Percentiles rank a stretch among this genome's conserved stretches.
Conservation (phyloP, 2,113 vertebrate genomes). For the Alectura lathami region DNA sequence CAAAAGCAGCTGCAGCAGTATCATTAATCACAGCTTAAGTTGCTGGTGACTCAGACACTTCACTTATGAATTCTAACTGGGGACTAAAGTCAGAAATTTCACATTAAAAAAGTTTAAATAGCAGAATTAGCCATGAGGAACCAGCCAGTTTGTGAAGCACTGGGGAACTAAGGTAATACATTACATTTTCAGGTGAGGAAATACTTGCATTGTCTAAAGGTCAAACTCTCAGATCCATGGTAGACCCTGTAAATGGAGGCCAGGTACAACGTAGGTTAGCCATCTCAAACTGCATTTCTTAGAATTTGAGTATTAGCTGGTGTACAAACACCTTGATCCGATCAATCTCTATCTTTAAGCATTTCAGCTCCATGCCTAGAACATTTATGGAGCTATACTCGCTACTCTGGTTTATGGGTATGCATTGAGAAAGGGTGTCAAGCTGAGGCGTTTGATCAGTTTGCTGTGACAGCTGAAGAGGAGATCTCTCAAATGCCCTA, state of each 20-base stretch:
- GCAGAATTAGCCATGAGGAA: not conserved
- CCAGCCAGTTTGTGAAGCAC: not conserved
- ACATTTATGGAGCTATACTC: constrained; percentile 17
- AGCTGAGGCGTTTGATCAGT: constrained; percentile 2
- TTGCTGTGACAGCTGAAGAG: constrained; percentile 31
- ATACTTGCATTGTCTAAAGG: not conserved
- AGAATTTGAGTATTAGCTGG: not conserved
- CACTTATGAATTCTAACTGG: not conserved
- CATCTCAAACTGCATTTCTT: not conserved
- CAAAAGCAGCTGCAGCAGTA: not conserved
- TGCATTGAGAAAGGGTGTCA: not conserved
- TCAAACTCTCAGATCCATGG: not conserved
- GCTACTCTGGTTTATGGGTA: not conserved
- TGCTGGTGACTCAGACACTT: not conserved
- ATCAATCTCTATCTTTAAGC: not conserved
- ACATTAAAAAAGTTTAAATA: not conserved
- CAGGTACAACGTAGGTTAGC: not conserved
- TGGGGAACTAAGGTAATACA: not conserved
- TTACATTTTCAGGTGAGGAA: not conserved
- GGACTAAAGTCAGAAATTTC: not conserved
- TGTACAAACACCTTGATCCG: not conserved
- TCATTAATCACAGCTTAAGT: not conserved
- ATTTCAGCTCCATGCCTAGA: constrained; percentile 30
- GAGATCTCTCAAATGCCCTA: constrained; percentile 2
- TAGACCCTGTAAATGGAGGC: not conserved